These are phyloP conservation scores for Nemoura dubitans DNA, from an alignment of 2,888 invertebrate genomes.

Conservation along the genomic window DNA sequence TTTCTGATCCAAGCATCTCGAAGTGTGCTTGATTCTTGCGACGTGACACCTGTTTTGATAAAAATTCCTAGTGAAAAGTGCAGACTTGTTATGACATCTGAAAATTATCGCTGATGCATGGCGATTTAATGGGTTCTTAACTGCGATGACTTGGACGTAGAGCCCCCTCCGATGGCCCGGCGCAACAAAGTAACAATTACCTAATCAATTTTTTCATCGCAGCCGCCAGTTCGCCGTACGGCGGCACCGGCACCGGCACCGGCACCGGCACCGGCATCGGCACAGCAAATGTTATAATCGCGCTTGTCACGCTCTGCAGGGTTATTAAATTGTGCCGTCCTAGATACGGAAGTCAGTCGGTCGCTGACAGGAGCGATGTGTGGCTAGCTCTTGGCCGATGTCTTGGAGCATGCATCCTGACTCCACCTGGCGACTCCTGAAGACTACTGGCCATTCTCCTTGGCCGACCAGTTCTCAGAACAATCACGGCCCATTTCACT, in stretches of 20 bases:
- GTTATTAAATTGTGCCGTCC: neutral
- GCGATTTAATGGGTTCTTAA: neutral
- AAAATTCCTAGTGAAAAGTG: neutral
- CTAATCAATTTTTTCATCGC: neutral
- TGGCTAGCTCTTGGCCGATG: neutral
- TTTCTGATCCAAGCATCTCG: neutral
- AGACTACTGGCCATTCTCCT: neutral
- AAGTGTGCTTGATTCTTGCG: neutral
- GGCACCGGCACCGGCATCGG: neutral
- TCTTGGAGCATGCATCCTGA: neutral
- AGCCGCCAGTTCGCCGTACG: neutral
- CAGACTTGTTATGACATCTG: neutral
- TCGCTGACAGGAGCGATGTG: neutral
- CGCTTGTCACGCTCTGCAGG: neutral
- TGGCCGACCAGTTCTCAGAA: no score
- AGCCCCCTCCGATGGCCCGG: neutral
- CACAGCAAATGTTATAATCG: neutral
- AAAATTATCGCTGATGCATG: neutral
- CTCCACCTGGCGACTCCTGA: neutral
- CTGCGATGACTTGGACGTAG: neutral
- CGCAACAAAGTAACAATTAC: neutral
- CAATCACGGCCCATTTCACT: no score
- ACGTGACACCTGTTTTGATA: neutral
- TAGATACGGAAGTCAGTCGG: neutral
- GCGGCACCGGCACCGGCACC: neutral